These are phyloP conservation scores for Microplitis demolitor DNA, from an alignment of 1,140 invertebrate genomes.

Conservation along the genomic window DNA sequence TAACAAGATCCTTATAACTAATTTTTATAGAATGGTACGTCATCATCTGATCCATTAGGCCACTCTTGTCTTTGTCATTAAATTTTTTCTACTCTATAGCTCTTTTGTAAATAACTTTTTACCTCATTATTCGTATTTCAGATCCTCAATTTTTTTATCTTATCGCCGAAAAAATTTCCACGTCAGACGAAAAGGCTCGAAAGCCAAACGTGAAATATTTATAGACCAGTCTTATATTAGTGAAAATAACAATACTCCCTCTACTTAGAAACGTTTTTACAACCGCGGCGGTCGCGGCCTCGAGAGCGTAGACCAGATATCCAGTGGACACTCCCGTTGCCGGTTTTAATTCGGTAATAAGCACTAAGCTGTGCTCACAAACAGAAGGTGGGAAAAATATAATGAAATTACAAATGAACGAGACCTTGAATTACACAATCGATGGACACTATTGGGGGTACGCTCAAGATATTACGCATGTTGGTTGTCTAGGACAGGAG, in stretches of 20 bases:
- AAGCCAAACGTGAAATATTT: too few species aligned
- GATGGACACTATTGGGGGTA: constrained; percentile 3
- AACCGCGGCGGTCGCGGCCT: too few species aligned
- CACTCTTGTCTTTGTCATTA: neutral
- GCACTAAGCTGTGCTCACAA: constrained; percentile 34
- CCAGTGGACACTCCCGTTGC: constrained; percentile 6
- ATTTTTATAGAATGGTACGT: neutral
- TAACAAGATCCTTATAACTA: constrained; percentile 5
- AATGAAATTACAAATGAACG: constrained; percentile 36
- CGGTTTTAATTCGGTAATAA: constrained; percentile 35
- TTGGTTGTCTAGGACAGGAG: neutral
- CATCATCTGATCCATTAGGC: neutral
- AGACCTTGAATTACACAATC: constrained; percentile 54
- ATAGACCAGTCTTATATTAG: too few species aligned
- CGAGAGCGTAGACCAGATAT: too few species aligned
- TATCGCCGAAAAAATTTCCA: too few species aligned
- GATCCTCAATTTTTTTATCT: too few species aligned
- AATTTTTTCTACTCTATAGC: neutral
- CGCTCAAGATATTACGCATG: neutral
- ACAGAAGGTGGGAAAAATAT: constrained; percentile 33
- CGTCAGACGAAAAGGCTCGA: too few species aligned
- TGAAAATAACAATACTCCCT: too few species aligned
- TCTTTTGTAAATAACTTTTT: too few species aligned
- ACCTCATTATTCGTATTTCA: too few species aligned
- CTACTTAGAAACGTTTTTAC: too few species aligned